Evolutionary conservation across 2,888 invertebrate genomes (phyloP), one percentile per base, ranked within the genome.

Genomic region (Altica lythri): DNA sequence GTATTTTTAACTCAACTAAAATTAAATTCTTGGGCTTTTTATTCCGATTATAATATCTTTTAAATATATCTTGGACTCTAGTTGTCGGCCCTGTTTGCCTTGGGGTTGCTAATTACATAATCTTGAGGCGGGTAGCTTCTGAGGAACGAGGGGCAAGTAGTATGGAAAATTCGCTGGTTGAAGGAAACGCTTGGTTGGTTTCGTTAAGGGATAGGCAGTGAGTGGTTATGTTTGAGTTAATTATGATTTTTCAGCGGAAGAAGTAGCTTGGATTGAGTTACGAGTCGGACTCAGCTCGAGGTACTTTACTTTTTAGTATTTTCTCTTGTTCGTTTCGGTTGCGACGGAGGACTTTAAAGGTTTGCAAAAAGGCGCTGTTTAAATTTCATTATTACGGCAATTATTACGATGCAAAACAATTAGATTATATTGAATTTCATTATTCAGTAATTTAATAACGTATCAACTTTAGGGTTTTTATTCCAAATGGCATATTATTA

Each of bases 91-190:
- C 57, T 70, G 70, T 72, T 72, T 69, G 64, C 69, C 68, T 61
- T 68, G 64, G 70, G 68, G 63, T 66, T 65, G 68, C 72, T 72
- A 72, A 72, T 72, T 72, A 72, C 67, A 66, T 59, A 69, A 68
- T 70, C 70, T 72, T 72, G 70, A 72, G 70, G 54, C 60, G 61
- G 59, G 61, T 65, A 56, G 45, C n/a, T 30, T 18, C 19, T 12
- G 12, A 8, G 14, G 38, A 67, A 53, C 59, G 55, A 56, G 61
- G 64, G 55, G 67, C 61, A 64, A 65, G 70, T 68, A 70, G 69
- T 68, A 69, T 68, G 67, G 67, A 69, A 69, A 67, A 65, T 59
- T 64, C 64, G 53, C 65, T 60, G 60, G 64, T 66, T 68, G 68
- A 67, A 61, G 62, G 13, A 48, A 66, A 67, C 68, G 70, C 65